These are phyloP conservation scores for Mylabris sibirica DNA, from an alignment of 2,888 invertebrate genomes.

Conservation along the genomic window DNA sequence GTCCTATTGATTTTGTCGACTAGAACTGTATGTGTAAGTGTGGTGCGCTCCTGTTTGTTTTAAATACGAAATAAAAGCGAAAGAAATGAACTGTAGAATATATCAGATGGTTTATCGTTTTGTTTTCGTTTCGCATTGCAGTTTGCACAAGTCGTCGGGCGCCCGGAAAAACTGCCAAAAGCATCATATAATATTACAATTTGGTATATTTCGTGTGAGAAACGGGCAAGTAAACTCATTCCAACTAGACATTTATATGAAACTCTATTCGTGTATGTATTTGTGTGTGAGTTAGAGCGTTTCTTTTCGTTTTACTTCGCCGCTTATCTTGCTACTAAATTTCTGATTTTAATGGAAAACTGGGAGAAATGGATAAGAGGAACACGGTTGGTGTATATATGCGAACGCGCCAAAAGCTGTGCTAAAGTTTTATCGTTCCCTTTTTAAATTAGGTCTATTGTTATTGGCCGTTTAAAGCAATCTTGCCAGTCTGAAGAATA, in stretches of 20 bases:
- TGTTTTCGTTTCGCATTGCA: constrained; percentile 60
- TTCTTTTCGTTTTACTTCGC: constrained; percentile 61
- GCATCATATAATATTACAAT: constrained; percentile 55
- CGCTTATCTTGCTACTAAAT: constrained; percentile 67
- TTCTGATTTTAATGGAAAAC: constrained; percentile 68
- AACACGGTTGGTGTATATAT: constrained; percentile 40
- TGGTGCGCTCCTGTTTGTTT: constrained; percentile 53
- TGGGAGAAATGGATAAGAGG: constrained; percentile 45
- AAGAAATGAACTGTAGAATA: constrained; percentile 61
- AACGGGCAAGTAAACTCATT: constrained; percentile 60
- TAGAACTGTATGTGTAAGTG: constrained; percentile 30
- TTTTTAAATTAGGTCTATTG: constrained; percentile 62
- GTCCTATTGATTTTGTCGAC: not conserved
- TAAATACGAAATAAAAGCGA: constrained; percentile 55
- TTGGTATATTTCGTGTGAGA: constrained; percentile 54
- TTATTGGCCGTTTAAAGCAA: constrained; percentile 60
- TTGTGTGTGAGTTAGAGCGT: constrained; percentile 58
- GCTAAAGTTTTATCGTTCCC: constrained; percentile 58
- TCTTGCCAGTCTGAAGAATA: constrained; percentile 56
- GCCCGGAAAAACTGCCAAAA: constrained; percentile 53
- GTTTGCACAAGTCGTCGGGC: constrained; percentile 54
- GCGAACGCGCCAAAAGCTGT: constrained; percentile 53
- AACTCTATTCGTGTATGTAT: too few relatives aligned
- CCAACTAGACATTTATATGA: constrained; percentile 57
- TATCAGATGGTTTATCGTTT: constrained; percentile 59